Conservation (phyloP, 2,113 vertebrate genomes). For the Nicator chloris region DNA sequence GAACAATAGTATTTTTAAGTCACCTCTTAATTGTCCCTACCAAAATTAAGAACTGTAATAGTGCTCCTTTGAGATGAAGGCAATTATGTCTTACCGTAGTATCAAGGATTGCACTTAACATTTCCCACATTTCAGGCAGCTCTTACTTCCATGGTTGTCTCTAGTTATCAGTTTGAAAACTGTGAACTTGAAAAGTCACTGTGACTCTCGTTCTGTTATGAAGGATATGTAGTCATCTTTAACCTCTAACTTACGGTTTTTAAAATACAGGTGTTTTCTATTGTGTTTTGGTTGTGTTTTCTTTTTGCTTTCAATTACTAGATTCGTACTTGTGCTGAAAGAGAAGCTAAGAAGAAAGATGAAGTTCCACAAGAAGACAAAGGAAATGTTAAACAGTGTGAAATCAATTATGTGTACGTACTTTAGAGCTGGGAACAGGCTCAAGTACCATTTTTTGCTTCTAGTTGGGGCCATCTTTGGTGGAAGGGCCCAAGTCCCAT, state of each 20-base stretch:
- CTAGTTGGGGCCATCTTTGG: not conserved
- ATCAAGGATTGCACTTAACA: not conserved
- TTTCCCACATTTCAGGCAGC: not conserved
- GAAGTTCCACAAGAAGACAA: conserved; percentile 93
- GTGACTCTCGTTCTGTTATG: not conserved
- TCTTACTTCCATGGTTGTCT: not conserved
- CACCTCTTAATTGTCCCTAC: not conserved
- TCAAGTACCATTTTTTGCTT: not conserved
- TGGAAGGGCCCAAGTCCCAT: not conserved
- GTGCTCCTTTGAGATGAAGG: not conserved
- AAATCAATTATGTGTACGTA: conserved; percentile 96
- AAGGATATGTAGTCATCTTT: not conserved
- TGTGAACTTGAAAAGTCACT: not conserved
- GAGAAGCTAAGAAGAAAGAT: conserved; percentile 85
- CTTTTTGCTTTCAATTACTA: conserved; percentile 39
- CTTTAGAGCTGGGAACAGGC: not conserved
- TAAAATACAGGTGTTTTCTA: not conserved
- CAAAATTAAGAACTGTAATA: not conserved
- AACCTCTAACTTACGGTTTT: not conserved
- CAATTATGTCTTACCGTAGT: not conserved
- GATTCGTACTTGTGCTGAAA: conserved; percentile 89
- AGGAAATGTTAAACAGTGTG: conserved; percentile 94
- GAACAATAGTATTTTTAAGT: not conserved
- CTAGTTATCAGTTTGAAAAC: not conserved
- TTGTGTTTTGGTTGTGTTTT: not conserved